These are phyloP conservation scores for Paguma larvata DNA, from an alignment of 2,797 vertebrate species.

Conservation along the genomic window DNA sequence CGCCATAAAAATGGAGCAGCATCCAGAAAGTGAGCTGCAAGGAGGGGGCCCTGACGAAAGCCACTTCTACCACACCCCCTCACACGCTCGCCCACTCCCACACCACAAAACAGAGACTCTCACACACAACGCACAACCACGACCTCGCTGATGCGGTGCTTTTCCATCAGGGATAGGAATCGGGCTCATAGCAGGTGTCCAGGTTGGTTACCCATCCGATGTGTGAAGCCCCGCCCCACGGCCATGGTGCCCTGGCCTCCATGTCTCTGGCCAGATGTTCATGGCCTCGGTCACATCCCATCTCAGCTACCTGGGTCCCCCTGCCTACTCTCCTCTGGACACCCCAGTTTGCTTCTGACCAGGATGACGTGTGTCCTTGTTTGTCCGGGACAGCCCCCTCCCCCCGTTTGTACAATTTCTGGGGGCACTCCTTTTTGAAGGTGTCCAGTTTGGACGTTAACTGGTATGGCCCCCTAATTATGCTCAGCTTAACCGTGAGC, in stretches of 20 bases:
- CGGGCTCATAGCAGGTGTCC: not conserved
- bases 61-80: not conserved
- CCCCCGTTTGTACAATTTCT: not conserved
- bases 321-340: not conserved
- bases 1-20: not conserved
- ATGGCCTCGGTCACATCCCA: accelerated
- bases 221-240: not conserved
- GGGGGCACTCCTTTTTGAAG: not conserved
- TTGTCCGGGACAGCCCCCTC: not conserved
- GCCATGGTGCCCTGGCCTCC: not conserved
- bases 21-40: not conserved
- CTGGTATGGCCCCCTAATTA: not conserved
- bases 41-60: not conserved
- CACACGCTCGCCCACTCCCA: too few species aligned
- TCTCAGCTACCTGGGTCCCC: not conserved
- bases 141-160: not conserved
- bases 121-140: not conserved
- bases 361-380: not conserved
- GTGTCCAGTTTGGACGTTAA: not conserved
- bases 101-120: not conserved
- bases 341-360: not conserved
- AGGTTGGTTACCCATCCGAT: not conserved
- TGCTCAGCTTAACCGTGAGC: not conserved
- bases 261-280: not conserved
- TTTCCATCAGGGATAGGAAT: not conserved